phyloP scores from a whole-genome alignment of 2,113 vertebrate species.

The Neolamprologus sp. region DNA sequence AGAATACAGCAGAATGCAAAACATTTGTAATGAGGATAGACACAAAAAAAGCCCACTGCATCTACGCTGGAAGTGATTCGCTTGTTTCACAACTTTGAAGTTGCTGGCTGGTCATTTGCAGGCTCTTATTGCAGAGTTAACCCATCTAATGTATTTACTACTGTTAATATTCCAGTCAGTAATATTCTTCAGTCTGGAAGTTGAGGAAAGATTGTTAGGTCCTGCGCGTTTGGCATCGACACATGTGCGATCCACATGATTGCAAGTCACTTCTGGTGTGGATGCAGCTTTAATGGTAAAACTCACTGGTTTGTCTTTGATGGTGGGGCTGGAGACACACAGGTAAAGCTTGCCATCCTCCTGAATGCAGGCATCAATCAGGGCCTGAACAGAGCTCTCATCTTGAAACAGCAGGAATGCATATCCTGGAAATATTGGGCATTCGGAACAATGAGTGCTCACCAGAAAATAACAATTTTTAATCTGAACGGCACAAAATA shows the following conservation, averaged over 20 bases:
- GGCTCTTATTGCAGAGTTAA: neutral
- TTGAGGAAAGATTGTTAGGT: neutral
- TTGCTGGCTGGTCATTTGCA: neutral
- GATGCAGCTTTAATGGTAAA: neutral
- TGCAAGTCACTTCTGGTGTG: neutral
- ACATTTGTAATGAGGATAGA: neutral
- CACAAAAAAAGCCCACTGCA: neutral
- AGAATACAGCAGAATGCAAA: neutral
- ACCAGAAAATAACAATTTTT: neutral
- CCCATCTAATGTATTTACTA: neutral
- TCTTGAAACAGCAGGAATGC: conserved; percentile 99
- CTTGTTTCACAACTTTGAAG: neutral
- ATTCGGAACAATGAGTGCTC: neutral
- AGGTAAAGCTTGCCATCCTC: conserved; percentile 98
- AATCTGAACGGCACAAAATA: neutral
- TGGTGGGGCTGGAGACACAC: conserved; percentile 97
- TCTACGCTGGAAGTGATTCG: neutral
- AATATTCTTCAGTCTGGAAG: neutral
- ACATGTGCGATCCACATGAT: neutral
- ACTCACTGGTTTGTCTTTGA: conserved; percentile 98
- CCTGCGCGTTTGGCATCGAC: neutral
- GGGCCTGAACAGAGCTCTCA: conserved; percentile 96
- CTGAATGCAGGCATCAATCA: conserved; percentile 98
- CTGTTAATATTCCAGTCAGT: neutral
- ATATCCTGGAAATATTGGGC: conserved; percentile 76